Base-by-base conservation (phyloP, 2,113 vertebrate species). In the Nothobranchius kuhntae region DNA sequence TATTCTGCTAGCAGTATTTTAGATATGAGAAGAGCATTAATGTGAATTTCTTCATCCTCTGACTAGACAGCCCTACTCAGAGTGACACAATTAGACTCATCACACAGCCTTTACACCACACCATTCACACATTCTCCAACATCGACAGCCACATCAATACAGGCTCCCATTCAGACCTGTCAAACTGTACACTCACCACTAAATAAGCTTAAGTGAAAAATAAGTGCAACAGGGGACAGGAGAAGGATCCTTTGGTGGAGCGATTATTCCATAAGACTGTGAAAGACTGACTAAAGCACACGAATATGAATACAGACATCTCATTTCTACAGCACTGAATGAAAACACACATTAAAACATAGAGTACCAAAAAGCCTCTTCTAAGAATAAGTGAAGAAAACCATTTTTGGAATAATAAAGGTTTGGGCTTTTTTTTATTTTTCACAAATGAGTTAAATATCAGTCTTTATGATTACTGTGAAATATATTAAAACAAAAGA, bases 151-250 rank as follows among this genome's bases (percentile, higher is more conserved):
- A 17, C 38, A 61, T 65, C 65, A 53, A n/a, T 65, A 30, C 67
- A 72, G 55, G 69, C 40, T 76, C 70, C 61, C 55, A 56, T 81
- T 76, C 79, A 78, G 45, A 70, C 66, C 57, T 66, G 79, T 81
- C 78, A 79, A 68, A 75, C 13, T 59, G 30, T 52, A 54, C 47
- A 71, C 77, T 83, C 78, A n/a, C 53, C 60, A 44, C 60, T 78
- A 78, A 85, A 86, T 80, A 63, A 81, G 78, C 74, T 77, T 73
- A 78, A 84, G 77, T 80, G 77, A 71, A 67, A 76, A 74, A 83
- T 61, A 75, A 83, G 65, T 21, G 67, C 52, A 71, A 77, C 72
- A 74, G 65, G 62, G 46, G 63, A n/a, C 56, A 61, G 48, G 47
- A 75, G 48, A 73, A 77, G 57, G 51, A 81, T 68, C 52, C 65